phyloP scores from a whole-genome alignment of 64 coral and sea anemone genomes.

The Cladopsammia gracilis region DNA sequence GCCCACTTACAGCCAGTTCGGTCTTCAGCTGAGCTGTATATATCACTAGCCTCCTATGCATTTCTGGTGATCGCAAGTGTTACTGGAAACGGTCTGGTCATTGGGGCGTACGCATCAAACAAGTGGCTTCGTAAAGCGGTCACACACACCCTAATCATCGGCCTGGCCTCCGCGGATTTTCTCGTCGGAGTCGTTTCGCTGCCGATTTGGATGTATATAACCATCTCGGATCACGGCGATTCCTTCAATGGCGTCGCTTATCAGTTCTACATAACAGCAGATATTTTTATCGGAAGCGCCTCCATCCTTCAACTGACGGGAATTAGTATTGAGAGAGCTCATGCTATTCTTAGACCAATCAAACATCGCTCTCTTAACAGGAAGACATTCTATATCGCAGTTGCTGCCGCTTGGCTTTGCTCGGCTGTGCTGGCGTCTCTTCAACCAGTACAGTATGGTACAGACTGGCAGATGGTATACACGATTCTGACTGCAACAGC shows the following conservation, averaged over 20 bases:
- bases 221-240: not conserved
- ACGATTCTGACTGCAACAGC: constrained; percentile 47
- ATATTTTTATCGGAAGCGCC: constrained; percentile 70
- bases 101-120: constrained; percentile 49
- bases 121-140: constrained; percentile 7
- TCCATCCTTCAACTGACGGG: constrained; percentile 65
- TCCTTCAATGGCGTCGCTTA: constrained; percentile 1
- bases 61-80: constrained; percentile 27
- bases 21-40: constrained; percentile 15
- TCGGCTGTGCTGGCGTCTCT: constrained; percentile 56
- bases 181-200: constrained; percentile 47
- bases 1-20: not conserved
- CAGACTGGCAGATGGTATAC: constrained; percentile 41
- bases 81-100: constrained; percentile 49
- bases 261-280: constrained; percentile 74
- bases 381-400: constrained; percentile 27
- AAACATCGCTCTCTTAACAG: constrained; percentile 42
- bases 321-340: constrained; percentile 69
- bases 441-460: constrained; percentile 63
- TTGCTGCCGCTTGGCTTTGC: constrained; percentile 37
- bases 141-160: constrained; percentile 54
- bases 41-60: constrained; percentile 14
- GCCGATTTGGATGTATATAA: constrained; percentile 65
- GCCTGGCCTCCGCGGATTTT: constrained; percentile 57
- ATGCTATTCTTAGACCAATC: constrained; percentile 66